A percentile compares a stretch with the other conserved stretches of the same genome.
Evolutionary conservation across 2,797 vertebrate species (phyloP).

Genomic region (Morus bassanus): DNA sequence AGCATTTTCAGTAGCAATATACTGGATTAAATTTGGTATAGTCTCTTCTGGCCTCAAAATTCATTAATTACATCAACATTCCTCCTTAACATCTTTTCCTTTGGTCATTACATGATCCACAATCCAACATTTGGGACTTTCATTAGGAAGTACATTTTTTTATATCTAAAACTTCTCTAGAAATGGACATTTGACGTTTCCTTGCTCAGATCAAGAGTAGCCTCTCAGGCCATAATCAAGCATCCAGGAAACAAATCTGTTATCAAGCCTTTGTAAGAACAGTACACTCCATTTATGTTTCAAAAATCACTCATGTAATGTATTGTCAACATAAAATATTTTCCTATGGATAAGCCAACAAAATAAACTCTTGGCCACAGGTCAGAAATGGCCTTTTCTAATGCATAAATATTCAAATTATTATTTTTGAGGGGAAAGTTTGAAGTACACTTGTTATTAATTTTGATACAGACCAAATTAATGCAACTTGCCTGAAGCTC

Average conservation of each 20-base stretch:
- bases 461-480: slow-evolving; percentile 26
- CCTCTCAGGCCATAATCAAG: background rate
- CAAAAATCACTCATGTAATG: background rate
- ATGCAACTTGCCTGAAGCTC: slow-evolving; percentile 25
- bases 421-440: background rate
- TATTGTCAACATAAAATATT: background rate
- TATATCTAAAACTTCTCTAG: background rate
- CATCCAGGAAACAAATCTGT: background rate
- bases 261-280: background rate
- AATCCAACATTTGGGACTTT: background rate
- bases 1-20: background rate
- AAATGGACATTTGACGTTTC: background rate
- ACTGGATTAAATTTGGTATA: background rate
- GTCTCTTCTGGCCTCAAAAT: background rate
- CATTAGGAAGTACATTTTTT: background rate
- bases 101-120: background rate
- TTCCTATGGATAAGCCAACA: background rate
- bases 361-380: background rate
- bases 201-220: background rate
- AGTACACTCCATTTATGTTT: background rate
- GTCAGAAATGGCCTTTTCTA: slow-evolving; percentile 31
- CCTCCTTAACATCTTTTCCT: background rate
- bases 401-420: slow-evolving; percentile 7
- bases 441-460: slow-evolving; percentile 7
- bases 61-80: background rate